These are phyloP conservation scores for Phymanthus crucifer DNA, from an alignment of 92 coral and sea anemone species.

Conservation along the genomic window DNA sequence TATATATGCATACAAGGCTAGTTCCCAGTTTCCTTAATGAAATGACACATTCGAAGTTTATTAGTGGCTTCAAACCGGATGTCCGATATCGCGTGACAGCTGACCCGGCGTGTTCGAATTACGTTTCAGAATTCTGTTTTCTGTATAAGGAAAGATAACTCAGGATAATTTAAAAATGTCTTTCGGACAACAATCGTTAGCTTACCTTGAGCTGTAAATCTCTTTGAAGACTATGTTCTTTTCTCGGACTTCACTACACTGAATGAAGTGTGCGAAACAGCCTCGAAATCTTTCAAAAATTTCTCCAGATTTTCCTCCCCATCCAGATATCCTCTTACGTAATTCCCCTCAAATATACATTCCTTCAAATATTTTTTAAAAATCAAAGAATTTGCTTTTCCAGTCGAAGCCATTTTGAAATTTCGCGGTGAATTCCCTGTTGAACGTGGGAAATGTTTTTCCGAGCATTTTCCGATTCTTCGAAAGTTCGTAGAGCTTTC, in stretches of 20 bases:
- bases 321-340: conserved; percentile 6
- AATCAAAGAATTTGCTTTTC: background rate
- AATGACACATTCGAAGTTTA: too few species aligned
- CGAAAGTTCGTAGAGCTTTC: background rate
- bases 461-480: conserved; percentile 1
- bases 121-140: background rate
- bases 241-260: conserved; percentile 13
- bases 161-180: background rate
- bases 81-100: background rate
- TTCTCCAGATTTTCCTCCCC: conserved; percentile 5
- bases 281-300: background rate
- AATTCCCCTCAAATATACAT: conserved; percentile 6
- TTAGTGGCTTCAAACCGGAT: too few species aligned
- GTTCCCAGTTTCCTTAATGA: too few species aligned
- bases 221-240: background rate
- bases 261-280: background rate
- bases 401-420: background rate
- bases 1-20: too few species aligned
- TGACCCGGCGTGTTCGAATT: background rate
- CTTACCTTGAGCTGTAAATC: conserved; percentile 7
- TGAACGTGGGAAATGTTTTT: background rate
- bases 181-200: background rate
- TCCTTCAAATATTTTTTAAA: conserved; percentile 11
- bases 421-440: background rate
- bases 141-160: background rate